Evolutionary conservation across 2,888 invertebrate species (phyloP).

Genomic region (Cryptosula pallasiana): DNA sequence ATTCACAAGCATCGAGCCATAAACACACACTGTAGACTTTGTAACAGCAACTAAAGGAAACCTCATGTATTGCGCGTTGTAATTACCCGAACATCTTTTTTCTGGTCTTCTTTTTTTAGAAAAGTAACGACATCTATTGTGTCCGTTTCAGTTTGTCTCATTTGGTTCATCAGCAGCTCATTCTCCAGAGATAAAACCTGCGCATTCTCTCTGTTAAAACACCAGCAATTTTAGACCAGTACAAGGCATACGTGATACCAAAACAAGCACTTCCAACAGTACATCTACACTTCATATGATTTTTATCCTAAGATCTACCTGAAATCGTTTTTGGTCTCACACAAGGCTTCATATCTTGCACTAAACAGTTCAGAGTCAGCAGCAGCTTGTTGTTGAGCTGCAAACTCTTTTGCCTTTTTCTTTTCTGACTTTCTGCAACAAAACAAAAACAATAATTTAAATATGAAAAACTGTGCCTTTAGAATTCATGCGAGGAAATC

Average conservation of each 20-base stretch:
- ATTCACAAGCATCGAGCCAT: too few species aligned
- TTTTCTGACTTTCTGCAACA: slow-evolving; percentile 35
- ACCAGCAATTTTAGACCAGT: too few species aligned
- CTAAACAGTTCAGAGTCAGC: slow-evolving; percentile 52
- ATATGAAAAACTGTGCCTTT: too few species aligned
- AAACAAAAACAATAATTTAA: too few species aligned
- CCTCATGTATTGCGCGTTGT: not conserved
- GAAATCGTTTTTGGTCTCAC: slow-evolving; percentile 43
- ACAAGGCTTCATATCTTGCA: slow-evolving; percentile 41
- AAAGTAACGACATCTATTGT: slow-evolving; percentile 52
- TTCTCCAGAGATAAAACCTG: slow-evolving; percentile 47
- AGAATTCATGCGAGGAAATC: too few species aligned
- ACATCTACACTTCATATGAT: too few species aligned
- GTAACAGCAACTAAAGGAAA: not conserved
- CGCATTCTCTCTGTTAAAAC: slow-evolving; percentile 44
- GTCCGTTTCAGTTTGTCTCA: slow-evolving; percentile 50
- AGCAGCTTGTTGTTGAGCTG: slow-evolving; percentile 37
- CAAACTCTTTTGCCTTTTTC: slow-evolving; percentile 39
- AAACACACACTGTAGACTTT: not conserved
- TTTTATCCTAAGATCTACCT: slow-evolving; percentile 34
- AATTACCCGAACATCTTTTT: slow-evolving; percentile 47
- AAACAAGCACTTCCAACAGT: too few species aligned
- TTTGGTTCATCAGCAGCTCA: slow-evolving; percentile 45
- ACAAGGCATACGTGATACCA: too few species aligned
- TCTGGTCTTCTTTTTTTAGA: slow-evolving; percentile 49